Percentiles rank a stretch among this genome's conserved stretches.
Conservation (phyloP, 1,140 invertebrate species). For the Procambarus virginalis region DNA sequence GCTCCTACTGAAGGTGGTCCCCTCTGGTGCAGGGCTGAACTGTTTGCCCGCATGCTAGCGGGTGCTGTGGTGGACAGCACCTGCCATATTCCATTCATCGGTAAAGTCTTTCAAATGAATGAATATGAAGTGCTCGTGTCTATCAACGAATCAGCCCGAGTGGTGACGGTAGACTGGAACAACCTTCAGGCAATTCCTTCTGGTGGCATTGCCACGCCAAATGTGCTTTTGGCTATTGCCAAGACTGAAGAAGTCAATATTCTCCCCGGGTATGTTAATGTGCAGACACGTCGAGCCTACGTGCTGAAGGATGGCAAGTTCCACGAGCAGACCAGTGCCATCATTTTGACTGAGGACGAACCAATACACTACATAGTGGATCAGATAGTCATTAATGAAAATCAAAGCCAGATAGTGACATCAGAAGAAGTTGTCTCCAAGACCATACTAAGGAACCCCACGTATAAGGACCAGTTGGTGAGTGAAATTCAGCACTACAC, state of each 20-base stretch:
- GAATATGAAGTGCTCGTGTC: conserved; percentile 59
- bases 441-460: conserved; percentile 23
- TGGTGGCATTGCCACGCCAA: conserved; percentile 33
- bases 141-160: conserved; percentile 53
- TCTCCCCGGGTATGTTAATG: conserved; percentile 41
- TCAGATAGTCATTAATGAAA: conserved; percentile 35
- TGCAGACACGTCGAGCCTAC: conserved; percentile 12
- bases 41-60: conserved; percentile 15
- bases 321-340: conserved; percentile 10
- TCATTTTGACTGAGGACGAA: conserved; percentile 57
- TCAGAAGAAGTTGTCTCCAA: conserved; percentile 33
- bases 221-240: conserved; percentile 39
- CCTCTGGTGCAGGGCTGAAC: conserved; percentile 50
- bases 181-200: conserved; percentile 20
- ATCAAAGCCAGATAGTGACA: background rate
- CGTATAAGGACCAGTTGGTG: conserved; percentile 15
- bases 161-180: conserved; percentile 47
- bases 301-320: conserved; percentile 36
- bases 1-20: background rate
- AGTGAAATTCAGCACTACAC: conserved; percentile 27
- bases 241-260: conserved; percentile 23
- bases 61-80: conserved; percentile 43
- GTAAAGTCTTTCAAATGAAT: background rate
- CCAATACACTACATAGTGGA: conserved; percentile 50
- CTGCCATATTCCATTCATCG: conserved; percentile 55